Base-by-base conservation (phyloP, 2,113 vertebrate species). In the Hepsetus odoe region DNA sequence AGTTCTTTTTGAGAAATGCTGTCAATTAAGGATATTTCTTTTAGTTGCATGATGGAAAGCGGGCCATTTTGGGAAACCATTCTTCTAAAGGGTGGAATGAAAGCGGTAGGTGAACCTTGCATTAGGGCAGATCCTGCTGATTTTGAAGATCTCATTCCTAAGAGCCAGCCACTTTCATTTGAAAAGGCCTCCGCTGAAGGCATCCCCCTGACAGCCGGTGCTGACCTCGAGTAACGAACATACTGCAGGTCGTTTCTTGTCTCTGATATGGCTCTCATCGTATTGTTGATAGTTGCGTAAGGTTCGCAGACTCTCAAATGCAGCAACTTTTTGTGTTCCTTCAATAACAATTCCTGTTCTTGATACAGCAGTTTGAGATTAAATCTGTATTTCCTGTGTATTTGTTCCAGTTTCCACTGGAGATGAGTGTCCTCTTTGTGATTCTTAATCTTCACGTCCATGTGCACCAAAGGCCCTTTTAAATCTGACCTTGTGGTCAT, bases 1-100 rank as follows among this genome's bases (percentile, higher is more conserved):
- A 87, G 71, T 81, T 93, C 89, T 58, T 90, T 93, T 18, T 90
- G 80, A 9, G 88, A 92, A 70, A 94, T 94, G 38, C 85, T 88
- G 85, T 94, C 92, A 24, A 94, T 93, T 1, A 87, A 76, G 9
- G 92, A 89, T 0, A 94, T 89, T 28, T 88, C 75, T 51, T 88
- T 91, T 74, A 94, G 87, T 85, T 92, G 85, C 80, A 89, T 80
- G 49, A 92, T 82, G 1, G 93, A 94, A 30, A 91, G 11, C 22
- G 75, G 81, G 46, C 79, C 42, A 9, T 28, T 86, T 46, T 82
- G 62, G 1, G 79, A 78, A 3, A 67, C 9, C 1, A 71, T 28
- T 1, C 78, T 26, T 46, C 28, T 76, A 4, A 38, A 35, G 16
- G n/a, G 12, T 5, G 35, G 26, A 16, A 4, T 71, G 24, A n/a